These are phyloP conservation scores for Leptoteleia sp. DNA, from an alignment of 1,140 invertebrate species.

Conservation along the genomic window DNA sequence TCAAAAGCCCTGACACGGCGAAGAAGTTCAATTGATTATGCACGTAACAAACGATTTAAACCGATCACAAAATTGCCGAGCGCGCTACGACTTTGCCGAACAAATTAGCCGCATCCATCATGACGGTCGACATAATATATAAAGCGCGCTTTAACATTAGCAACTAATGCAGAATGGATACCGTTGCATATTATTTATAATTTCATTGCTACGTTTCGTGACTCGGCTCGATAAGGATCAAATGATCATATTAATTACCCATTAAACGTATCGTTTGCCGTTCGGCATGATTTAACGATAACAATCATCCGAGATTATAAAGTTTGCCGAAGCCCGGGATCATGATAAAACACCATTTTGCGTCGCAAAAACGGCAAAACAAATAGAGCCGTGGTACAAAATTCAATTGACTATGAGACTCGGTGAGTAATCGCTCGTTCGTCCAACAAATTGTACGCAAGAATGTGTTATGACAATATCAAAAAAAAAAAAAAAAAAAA, in stretches of 20 bases:
- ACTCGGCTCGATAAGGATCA: slow-evolving; percentile 62
- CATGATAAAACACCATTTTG: slow-evolving; percentile 62
- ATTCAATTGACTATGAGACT: slow-evolving; percentile 50
- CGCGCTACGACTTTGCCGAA: slow-evolving; percentile 21
- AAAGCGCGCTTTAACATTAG: slow-evolving; percentile 59
- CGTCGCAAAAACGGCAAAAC: slow-evolving; percentile 45
- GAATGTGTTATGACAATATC: no score
- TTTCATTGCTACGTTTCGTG: slow-evolving; percentile 58
- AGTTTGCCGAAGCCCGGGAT: slow-evolving; percentile 48
- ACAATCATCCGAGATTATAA: slow-evolving; percentile 62
- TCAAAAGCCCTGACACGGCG: background rate
- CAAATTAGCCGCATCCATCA: slow-evolving; percentile 57
- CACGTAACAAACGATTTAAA: slow-evolving; percentile 24
- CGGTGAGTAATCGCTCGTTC: background rate
- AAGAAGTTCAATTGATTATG: slow-evolving; percentile 36
- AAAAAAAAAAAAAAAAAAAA: no score
- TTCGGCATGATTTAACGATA: slow-evolving; percentile 63
- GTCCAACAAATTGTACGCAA: slow-evolving; percentile 5
- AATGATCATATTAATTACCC: slow-evolving; percentile 66
- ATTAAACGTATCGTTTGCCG: slow-evolving; percentile 56
- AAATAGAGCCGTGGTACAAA: slow-evolving; percentile 57
- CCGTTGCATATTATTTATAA: slow-evolving; percentile 58
- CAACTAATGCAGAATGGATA: slow-evolving; percentile 52
- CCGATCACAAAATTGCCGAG: slow-evolving; percentile 10
- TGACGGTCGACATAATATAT: slow-evolving; percentile 18